phyloP scores from a whole-genome alignment of 2,888 invertebrate genomes.

The Oxystoma pomonae region DNA sequence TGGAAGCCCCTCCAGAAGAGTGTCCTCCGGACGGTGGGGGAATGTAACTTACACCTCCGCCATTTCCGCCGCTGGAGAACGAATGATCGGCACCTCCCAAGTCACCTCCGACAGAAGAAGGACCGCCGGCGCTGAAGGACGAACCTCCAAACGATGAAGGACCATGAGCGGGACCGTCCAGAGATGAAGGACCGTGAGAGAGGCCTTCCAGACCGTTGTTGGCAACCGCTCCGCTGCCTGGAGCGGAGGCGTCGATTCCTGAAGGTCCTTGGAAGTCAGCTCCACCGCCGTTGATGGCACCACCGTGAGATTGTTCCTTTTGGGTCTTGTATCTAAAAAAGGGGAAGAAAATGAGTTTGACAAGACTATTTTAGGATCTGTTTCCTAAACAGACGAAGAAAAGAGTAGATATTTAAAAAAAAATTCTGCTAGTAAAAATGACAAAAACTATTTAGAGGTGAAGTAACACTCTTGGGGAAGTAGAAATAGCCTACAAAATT shows the following conservation, averaged over 20 bases:
- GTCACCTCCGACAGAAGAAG: slow-evolving; percentile 12
- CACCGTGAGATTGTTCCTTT: slow-evolving; percentile 44
- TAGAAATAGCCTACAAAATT: too few species aligned
- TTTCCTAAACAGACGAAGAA: too few species aligned
- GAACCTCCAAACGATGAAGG: not conserved
- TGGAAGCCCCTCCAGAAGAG: slow-evolving; percentile 24
- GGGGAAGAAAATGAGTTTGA: too few species aligned
- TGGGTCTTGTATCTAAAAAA: slow-evolving; percentile 68
- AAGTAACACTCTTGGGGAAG: too few species aligned
- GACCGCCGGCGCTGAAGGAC: slow-evolving; percentile 24
- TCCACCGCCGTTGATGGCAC: slow-evolving; percentile 27
- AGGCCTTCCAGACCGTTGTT: not conserved
- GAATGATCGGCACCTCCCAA: not conserved
- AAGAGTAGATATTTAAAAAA: too few species aligned
- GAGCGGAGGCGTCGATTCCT: not conserved
- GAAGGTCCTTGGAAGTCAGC: slow-evolving; percentile 21
- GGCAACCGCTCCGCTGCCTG: not conserved
- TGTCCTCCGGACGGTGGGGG: slow-evolving; percentile 14
- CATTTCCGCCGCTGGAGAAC: slow-evolving; percentile 18
- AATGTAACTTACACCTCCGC: slow-evolving; percentile 12
- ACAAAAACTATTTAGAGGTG: too few species aligned
- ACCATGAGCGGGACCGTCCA: not conserved
- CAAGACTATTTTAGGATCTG: too few species aligned
- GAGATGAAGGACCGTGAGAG: not conserved
- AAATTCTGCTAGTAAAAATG: too few species aligned